phyloP scores from a whole-genome alignment of 2,888 invertebrate species.

The Nomada fabriciana region DNA sequence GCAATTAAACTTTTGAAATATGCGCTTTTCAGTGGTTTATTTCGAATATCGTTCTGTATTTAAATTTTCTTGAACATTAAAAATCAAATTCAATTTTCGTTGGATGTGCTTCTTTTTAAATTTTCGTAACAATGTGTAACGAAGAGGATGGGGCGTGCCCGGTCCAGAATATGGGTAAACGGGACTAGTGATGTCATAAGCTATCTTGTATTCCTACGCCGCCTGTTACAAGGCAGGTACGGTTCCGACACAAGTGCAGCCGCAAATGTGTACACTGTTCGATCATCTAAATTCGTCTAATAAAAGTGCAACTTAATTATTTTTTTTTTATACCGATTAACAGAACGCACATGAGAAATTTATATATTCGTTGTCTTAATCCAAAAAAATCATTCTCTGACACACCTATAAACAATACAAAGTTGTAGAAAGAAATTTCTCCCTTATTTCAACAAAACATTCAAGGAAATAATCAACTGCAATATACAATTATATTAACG shows the following conservation, averaged over 20 bases:
- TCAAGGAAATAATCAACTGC: background rate
- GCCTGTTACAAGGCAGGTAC: conserved; percentile 55
- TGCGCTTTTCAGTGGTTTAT: background rate
- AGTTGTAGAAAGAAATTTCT: background rate
- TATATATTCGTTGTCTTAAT: background rate
- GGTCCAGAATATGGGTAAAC: conserved; percentile 78
- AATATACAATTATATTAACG: background rate
- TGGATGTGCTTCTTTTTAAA: conserved; percentile 4
- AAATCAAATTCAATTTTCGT: background rate
- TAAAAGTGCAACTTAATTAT: background rate
- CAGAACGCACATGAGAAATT: background rate
- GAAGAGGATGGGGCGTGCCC: conserved; percentile 81
- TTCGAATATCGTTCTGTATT: background rate
- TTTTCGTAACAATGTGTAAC: conserved; percentile 39
- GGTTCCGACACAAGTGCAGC: conserved; percentile 35
- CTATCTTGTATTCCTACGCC: conserved; percentile 81
- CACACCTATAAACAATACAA: background rate
- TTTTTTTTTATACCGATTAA: background rate
- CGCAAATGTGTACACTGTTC: background rate
- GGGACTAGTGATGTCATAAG: conserved; percentile 82
- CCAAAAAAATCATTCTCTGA: background rate
- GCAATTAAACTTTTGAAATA: background rate
- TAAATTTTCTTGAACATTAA: background rate
- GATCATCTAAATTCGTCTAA: background rate
- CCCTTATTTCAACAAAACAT: background rate